Percentiles rank a stretch among this genome's conserved stretches.
Conservation (phyloP, 2,797 vertebrate species). For the Microcaecilia unicolor region DNA sequence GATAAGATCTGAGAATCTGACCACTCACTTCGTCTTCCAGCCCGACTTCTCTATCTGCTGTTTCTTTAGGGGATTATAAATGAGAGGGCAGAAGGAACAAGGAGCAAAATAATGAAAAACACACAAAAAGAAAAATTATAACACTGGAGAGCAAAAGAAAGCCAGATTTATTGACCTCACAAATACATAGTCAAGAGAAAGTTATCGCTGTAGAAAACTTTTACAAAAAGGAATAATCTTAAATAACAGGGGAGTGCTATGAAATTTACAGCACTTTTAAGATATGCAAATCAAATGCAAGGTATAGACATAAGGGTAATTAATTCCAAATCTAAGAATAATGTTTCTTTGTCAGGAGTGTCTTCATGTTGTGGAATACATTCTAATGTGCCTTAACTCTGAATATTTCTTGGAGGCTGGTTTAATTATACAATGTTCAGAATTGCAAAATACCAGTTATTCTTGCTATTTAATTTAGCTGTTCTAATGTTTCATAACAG, state of each 20-base stretch:
- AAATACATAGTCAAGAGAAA: conserved; percentile 52
- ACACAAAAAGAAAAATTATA: conserved; percentile 58
- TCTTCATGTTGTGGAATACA: conserved; percentile 86
- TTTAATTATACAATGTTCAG: conserved; percentile 77
- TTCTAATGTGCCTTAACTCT: conserved; percentile 85
- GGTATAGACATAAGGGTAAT: conserved; percentile 92
- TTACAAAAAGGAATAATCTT: conserved; percentile 47
- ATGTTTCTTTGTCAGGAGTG: conserved; percentile 93
- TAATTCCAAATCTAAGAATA: conserved; percentile 89
- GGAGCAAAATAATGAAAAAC: conserved; percentile 77
- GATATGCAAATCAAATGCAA: conserved; percentile 96
- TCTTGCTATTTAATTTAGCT: conserved; percentile 52
- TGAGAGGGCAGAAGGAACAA: conserved; percentile 76
- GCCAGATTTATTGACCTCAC: conserved; percentile 61
- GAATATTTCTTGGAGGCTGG: conserved; percentile 78
- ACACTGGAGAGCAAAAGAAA: conserved; percentile 38
- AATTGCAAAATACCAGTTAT: conserved; percentile 68
- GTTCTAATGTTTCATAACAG: conserved; percentile 37
- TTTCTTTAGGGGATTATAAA: conserved; percentile 81
- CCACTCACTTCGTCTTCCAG: conserved; percentile 83
- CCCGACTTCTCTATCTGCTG: conserved; percentile 74
- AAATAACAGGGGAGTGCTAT: conserved; percentile 71
- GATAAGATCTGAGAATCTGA: conserved; percentile 84
- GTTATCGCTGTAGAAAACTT: conserved; percentile 59
- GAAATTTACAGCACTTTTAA: conserved; percentile 86